These are phyloP conservation scores for Cirrhinus mrigala DNA, from an alignment of 2,797 vertebrate species.

Conservation along the genomic window DNA sequence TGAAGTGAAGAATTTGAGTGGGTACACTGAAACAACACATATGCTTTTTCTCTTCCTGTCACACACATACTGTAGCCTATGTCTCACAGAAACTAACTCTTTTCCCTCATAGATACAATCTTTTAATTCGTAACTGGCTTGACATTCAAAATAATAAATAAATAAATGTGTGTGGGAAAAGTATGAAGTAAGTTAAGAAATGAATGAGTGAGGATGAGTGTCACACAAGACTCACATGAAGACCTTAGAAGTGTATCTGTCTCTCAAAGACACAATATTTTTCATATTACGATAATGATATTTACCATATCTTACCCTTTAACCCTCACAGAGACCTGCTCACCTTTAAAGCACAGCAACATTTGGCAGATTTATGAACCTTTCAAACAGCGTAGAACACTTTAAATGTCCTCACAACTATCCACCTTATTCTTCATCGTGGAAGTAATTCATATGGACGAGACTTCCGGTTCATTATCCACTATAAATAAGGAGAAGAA, in stretches of 20 bases:
- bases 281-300: not conserved
- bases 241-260: not conserved
- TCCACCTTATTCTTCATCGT: too few relatives aligned
- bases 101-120: not conserved
- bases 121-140: not conserved
- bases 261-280: not conserved
- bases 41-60: not conserved
- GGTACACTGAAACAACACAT: slow-evolving; percentile 20
- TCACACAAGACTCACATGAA: not conserved
- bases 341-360: not conserved
- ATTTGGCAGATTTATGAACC: not conserved
- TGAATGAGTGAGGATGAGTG: not conserved
- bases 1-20: slow-evolving; percentile 31
- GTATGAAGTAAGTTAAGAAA: not conserved
- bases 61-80: not conserved
- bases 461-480: too few relatives aligned
- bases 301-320: not conserved
- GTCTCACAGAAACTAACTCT: not conserved
- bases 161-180: not conserved
- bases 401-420: not conserved
- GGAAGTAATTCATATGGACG: too few relatives aligned
- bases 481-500: too few relatives aligned
- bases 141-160: not conserved
- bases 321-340: not conserved
- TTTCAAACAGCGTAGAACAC: not conserved